Conservation (phyloP, 2,113 vertebrate genomes). For the Esox niger region DNA sequence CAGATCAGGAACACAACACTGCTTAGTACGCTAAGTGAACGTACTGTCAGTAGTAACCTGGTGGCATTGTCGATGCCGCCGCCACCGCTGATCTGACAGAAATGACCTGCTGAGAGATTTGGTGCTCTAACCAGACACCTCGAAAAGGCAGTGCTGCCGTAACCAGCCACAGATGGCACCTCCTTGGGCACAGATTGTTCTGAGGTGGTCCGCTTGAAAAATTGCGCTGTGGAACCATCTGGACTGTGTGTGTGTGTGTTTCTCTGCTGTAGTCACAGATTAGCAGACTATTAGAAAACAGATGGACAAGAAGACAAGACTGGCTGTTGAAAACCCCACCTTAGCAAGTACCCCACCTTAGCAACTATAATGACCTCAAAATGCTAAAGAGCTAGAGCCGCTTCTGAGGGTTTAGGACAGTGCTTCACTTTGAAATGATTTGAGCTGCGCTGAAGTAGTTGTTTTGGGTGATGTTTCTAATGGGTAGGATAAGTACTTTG, state of each 20-base stretch:
- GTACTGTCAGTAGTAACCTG: too few species aligned
- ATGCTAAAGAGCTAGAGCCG: too few species aligned
- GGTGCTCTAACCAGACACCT: conserved; percentile 12
- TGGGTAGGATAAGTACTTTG: not conserved
- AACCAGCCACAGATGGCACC: conserved; percentile 50
- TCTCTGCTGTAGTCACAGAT: not conserved
- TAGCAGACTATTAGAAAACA: not conserved
- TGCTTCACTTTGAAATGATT: not conserved
- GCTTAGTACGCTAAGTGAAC: too few species aligned
- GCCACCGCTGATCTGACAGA: not conserved
- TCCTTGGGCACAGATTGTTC: conserved; percentile 17
- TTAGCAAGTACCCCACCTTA: not conserved
- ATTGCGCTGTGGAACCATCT: not conserved
- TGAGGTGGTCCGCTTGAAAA: not conserved
- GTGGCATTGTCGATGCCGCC: too few species aligned
- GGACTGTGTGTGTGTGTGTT: not conserved
- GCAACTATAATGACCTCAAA: too few species aligned
- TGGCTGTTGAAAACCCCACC: too few species aligned
- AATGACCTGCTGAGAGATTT: conserved; percentile 33
- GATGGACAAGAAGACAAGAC: not conserved
- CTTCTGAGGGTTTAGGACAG: not conserved
- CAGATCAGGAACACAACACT: too few species aligned
- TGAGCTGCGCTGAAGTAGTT: not conserved
- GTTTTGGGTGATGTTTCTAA: not conserved
- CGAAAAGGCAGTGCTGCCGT: conserved; percentile 4